Base-by-base conservation (phyloP, 2,888 invertebrate species). In the Drosophila pullipes region DNA sequence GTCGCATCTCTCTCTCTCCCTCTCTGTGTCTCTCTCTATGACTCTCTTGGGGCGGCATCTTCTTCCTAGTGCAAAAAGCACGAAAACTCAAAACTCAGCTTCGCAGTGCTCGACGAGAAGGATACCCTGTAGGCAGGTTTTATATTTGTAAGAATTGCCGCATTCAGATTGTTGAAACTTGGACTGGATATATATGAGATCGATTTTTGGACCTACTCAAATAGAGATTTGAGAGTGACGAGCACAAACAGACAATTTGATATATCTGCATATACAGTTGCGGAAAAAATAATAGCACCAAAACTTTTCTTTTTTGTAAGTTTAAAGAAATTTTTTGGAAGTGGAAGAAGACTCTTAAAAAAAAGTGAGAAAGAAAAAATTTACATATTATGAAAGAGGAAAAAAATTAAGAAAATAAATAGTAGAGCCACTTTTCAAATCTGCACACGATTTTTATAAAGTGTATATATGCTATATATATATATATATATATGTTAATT, bases 61-160 rank as follows among this genome's bases (percentile, higher is more conserved):
- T 71, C 78, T 86, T 82, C 72, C 85, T 79, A 79, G 89, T 77
- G 80, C 85, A 83, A 83, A 87, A 84, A 74, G 57, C 41, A 30
- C 39, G 10, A 28, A 60, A 61, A 72, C n/a, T n/a, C 11, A 54
- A 57, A 35, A 22, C 9, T n/a, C 10, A 57, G 52, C 30, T 13
- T 31, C n/a, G 18, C 10, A 6, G 3, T 30, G 67, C 22, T 35
- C 11, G 57, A 65, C 60, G 53, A 33, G 25, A 13, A 41, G 41
- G 37, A 73, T 68, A 68, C 68, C 54, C 68, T 67, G 31, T 41
- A 11, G 25, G 16, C 2, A 49, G 11, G 3, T 13, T 18, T 30
- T 11, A 30, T 11, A n/a, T 11, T 41, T 41, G n/a, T n/a, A 41
- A 41, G 10, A 41, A n/a, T 41, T 18, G 39, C 9, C 18, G 18